Base-by-base conservation (phyloP, 2,113 vertebrate species). In the Andinoacara biseriatus region DNA sequence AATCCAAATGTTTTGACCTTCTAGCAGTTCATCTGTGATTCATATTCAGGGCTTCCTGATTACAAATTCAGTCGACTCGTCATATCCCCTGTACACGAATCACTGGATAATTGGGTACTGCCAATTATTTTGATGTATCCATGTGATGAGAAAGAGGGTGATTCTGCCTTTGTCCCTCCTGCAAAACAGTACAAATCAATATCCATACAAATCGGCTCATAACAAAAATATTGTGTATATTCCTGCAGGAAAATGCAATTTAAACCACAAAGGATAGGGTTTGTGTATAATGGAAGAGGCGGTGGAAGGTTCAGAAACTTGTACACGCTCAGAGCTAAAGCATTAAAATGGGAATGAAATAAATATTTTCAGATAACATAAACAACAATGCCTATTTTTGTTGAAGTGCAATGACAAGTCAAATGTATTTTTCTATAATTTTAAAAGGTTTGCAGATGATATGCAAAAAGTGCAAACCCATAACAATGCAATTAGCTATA, bases 71-170 rank as follows among this genome's bases (percentile, higher is more conserved):
- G 62, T 83, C 58, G 54, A 63, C 85, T 88, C 69, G 40, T 90
- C 92, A 90, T 77, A 83, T 75, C 86, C 84, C 79, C 84, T 88
- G 86, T 60, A 84, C 84, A 93, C 33, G 90, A 91, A 93, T 94
- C 91, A 89, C 82, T 58, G 90, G 87, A 85, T 94, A 94, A 95
- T 92, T 90, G 90, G 79, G 74, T 22, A 76, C 78, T 87, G 89
- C 84, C 90, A 91, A 89, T 93, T 94, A 91, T 89, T 92, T 83
- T 91, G 93, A 94, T 91, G 83, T 83, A 91, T 87, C 20, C 67
- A 29, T 82, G 86, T 82, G 82, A 93, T 90, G 77, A 89, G 78
- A 58, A 77, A 87, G 83, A 86, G 69, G 69, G 81, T 90, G 76
- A 91, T 81, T 86, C 80, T 80, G 79, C 65, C 29, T 76, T 77